These are phyloP conservation scores for Phalacrocorax aristotelis DNA, from an alignment of 2,113 vertebrate species.

Conservation along the genomic window DNA sequence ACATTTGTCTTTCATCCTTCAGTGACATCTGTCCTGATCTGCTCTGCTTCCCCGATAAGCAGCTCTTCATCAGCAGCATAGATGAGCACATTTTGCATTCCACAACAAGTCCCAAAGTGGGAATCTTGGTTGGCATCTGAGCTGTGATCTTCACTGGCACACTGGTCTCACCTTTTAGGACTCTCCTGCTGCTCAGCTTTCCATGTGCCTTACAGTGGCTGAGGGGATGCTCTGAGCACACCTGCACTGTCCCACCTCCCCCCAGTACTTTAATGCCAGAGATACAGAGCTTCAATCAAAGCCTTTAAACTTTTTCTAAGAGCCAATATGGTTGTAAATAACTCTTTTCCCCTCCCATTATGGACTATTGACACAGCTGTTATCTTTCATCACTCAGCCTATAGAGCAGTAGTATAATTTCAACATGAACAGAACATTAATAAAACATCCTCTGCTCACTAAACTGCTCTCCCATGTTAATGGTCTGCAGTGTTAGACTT, in stretches of 20 bases:
- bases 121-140: neutral
- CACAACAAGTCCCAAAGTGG: neutral
- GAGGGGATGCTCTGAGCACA: neutral
- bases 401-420: neutral
- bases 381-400: constrained; percentile 1
- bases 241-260: fast-evolving
- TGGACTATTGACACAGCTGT: constrained; percentile 9
- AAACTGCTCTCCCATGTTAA: neutral
- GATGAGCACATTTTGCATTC: neutral
- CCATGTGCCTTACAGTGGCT: neutral
- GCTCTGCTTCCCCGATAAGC: neutral
- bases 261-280: neutral
- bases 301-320: neutral
- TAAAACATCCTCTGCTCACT: neutral
- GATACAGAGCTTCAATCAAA: neutral
- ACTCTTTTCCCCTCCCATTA: neutral
- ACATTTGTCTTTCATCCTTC: neutral
- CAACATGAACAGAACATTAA: constrained; percentile 12
- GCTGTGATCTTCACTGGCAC: neutral
- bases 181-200: neutral
- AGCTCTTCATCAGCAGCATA: neutral
- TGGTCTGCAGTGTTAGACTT: neutral
- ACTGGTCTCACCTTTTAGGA: neutral
- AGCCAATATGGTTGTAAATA: neutral
- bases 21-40: neutral